Conservation (phyloP, 2,888 invertebrate species). For the Omphaloscelis lunosa region DNA sequence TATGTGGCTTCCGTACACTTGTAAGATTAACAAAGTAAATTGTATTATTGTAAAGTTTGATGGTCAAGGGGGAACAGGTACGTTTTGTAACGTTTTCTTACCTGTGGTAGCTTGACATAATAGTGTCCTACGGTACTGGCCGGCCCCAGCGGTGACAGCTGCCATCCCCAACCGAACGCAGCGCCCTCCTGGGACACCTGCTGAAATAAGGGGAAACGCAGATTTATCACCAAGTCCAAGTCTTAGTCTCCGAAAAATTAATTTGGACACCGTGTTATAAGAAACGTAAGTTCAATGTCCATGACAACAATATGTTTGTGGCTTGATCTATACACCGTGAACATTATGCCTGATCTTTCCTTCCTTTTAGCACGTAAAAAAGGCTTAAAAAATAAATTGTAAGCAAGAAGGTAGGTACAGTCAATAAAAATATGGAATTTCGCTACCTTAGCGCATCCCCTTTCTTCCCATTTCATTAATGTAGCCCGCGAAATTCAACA, state of each 20-base stretch:
- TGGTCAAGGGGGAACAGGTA: too few species aligned
- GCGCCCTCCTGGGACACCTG: conserved; percentile 74
- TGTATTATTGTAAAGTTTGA: too few species aligned
- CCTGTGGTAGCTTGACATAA: conserved; percentile 84
- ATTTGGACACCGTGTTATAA: neutral
- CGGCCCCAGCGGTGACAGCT: conserved; percentile 70
- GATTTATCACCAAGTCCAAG: neutral
- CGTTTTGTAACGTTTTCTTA: too few species aligned
- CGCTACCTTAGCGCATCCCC: too few species aligned
- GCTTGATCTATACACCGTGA: neutral
- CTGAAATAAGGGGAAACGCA: conserved; percentile 64
- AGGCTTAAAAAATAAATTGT: neutral
- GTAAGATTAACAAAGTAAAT: too few species aligned
- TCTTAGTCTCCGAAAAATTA: neutral
- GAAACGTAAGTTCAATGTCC: neutral
- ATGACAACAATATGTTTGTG: neutral
- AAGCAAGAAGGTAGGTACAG: neutral
- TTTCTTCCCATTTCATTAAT: too few species aligned
- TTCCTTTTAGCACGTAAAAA: neutral
- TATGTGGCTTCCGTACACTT: too few species aligned
- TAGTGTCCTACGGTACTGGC: conserved; percentile 81
- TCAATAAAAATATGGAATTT: neutral
- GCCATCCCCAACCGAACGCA: conserved; percentile 85
- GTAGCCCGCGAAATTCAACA: too few species aligned
- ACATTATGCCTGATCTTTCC: neutral